A percentile compares a stretch with the other conserved stretches of the same genome.
Conservation (phyloP, 2,113 vertebrate genomes). For the Eidolon helvum region DNA sequence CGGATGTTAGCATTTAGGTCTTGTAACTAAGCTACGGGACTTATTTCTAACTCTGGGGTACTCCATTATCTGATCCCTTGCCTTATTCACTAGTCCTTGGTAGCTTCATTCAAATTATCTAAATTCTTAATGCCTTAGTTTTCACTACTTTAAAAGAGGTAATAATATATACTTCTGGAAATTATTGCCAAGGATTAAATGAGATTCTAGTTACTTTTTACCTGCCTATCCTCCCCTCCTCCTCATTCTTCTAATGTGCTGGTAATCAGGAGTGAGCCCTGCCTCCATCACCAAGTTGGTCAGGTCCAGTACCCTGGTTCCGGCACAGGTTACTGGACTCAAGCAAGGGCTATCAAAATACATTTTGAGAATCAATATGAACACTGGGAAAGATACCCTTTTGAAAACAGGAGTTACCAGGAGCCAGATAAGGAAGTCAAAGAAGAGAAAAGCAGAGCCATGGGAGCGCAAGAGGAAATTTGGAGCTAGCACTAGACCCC, state of each 20-base stretch:
- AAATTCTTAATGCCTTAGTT: neutral
- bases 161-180: neutral
- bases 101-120: neutral
- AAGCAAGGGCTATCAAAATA: neutral
- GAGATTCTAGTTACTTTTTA: neutral
- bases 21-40: neutral
- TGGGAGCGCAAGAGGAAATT: neutral
- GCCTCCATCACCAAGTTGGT: neutral
- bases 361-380: neutral
- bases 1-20: neutral
- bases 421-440: neutral
- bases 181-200: neutral
- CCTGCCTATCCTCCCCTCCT: neutral
- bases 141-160: neutral
- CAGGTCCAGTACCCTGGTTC: neutral
- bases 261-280: neutral
- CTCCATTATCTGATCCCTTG: neutral
- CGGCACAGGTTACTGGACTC: neutral
- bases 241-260: neutral
- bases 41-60: neutral
- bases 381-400: neutral
- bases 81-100: neutral
- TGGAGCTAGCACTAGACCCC: neutral
- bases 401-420: neutral
- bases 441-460: neutral